These are phyloP conservation scores for Crenuchus spilurus DNA, from an alignment of 2,797 vertebrate species.

Conservation along the genomic window DNA sequence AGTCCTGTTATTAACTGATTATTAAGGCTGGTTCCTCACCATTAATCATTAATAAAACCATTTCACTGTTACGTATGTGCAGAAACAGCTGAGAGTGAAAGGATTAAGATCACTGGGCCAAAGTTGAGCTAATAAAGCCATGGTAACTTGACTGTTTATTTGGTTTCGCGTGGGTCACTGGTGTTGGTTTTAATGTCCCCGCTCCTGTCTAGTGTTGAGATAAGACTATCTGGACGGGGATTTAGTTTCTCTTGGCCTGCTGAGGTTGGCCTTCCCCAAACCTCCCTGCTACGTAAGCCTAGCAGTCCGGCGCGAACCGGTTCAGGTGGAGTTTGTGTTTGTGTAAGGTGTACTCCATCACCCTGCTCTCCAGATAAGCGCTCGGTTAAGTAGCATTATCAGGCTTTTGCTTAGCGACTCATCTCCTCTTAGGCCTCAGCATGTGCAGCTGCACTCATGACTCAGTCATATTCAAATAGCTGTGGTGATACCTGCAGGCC, in stretches of 20 bases:
- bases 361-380: conserved; percentile 66
- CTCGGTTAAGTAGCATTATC: conserved; percentile 61
- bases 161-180: background rate
- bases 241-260: conserved; percentile 54
- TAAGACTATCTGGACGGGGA: conserved; percentile 38
- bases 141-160: background rate
- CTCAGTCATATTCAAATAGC: background rate
- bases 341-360: conserved; percentile 60
- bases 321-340: conserved; percentile 65
- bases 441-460: background rate
- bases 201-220: conserved; percentile 45
- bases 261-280: conserved; percentile 59
- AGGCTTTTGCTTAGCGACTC: conserved; percentile 41
- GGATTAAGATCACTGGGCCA: background rate
- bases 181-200: background rate
- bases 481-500: too few relatives aligned
- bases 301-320: conserved; percentile 72
- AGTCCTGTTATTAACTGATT: too few relatives aligned
- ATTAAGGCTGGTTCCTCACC: too few relatives aligned
- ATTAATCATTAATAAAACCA: too few relatives aligned
- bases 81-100: background rate
- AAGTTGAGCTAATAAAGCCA: background rate
- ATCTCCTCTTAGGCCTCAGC: background rate
- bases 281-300: conserved; percentile 51
- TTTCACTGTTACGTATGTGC: too few relatives aligned